These are phyloP conservation scores for Acleris holmiana DNA, from an alignment of 2,888 invertebrate genomes.

Conservation along the genomic window DNA sequence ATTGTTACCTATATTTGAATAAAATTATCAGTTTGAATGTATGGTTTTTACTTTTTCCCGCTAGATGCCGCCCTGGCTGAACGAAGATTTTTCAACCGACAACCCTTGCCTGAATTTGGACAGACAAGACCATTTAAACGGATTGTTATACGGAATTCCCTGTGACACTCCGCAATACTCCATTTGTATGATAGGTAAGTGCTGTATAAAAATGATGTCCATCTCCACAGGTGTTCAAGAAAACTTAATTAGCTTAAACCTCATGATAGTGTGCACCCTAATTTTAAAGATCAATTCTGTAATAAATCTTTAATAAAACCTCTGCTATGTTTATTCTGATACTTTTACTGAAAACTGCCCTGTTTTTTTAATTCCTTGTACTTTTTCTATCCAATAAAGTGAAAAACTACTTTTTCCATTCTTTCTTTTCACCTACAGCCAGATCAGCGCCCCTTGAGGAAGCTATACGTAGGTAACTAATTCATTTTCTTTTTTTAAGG, in stretches of 20 bases:
- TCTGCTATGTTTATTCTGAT: no score
- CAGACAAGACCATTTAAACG: slow-evolving; percentile 74
- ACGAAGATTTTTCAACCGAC: slow-evolving; percentile 71
- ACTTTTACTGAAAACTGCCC: no score
- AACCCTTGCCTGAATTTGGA: slow-evolving; percentile 79
- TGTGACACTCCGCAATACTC: slow-evolving; percentile 81
- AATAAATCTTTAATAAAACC: no score
- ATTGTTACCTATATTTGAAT: no score
- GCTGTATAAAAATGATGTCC: background rate
- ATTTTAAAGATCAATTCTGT: no score
- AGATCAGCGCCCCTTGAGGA: background rate
- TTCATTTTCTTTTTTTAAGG: no score
- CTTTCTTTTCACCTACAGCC: slow-evolving; percentile 14
- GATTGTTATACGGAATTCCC: slow-evolving; percentile 77
- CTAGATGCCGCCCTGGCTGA: slow-evolving; percentile 78
- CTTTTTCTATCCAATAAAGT: no score
- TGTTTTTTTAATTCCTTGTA: no score
- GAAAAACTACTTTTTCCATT: background rate
- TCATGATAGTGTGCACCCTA: no score
- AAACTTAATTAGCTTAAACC: no score
- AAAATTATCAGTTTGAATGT: background rate
- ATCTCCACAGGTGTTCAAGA: no score
- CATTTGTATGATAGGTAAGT: slow-evolving; percentile 74
- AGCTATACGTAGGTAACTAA: background rate
- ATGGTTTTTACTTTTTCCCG: slow-evolving; percentile 31